A percentile compares a stretch with the other conserved stretches of the same genome.
Evolutionary conservation across 2,888 invertebrate species (phyloP).

Genomic region (Rhimphoctona megacephalus): DNA sequence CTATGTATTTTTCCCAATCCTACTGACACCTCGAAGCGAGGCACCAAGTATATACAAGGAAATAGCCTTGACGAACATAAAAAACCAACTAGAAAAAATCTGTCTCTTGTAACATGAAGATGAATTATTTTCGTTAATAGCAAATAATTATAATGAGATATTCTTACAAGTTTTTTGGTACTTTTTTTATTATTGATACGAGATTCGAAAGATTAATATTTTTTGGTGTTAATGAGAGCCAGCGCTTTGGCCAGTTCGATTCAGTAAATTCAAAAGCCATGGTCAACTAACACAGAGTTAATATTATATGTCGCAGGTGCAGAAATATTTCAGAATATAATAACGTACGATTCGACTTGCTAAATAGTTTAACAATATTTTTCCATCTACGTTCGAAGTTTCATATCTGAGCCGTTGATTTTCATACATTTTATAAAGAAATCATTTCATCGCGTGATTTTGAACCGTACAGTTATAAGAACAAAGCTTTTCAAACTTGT

Average conservation of each 20-base stretch:
- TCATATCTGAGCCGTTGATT: background rate
- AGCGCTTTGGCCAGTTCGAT: no score
- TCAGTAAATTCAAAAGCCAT: no score
- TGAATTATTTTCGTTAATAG: background rate
- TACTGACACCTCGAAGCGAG: slow-evolving; percentile 16
- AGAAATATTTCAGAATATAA: background rate
- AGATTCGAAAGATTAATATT: no score
- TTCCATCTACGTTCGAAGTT: background rate
- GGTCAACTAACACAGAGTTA: no score
- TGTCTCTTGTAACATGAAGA: background rate
- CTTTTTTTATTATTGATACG: background rate
- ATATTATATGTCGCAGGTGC: no score
- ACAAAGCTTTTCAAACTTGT: background rate
- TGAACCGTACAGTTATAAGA: background rate
- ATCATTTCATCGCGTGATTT: background rate
- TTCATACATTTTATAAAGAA: background rate
- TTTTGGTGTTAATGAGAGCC: background rate
- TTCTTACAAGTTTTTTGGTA: background rate
- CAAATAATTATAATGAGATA: background rate
- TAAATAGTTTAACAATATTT: background rate
- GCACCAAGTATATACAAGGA: slow-evolving; percentile 17
- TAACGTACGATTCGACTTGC: background rate
- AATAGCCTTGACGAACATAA: slow-evolving; percentile 29
- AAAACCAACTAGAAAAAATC: background rate
- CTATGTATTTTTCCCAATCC: slow-evolving; percentile 3